Evolutionary conservation across 2,113 vertebrate genomes (phyloP).

Genomic region (Psophia crepitans): DNA sequence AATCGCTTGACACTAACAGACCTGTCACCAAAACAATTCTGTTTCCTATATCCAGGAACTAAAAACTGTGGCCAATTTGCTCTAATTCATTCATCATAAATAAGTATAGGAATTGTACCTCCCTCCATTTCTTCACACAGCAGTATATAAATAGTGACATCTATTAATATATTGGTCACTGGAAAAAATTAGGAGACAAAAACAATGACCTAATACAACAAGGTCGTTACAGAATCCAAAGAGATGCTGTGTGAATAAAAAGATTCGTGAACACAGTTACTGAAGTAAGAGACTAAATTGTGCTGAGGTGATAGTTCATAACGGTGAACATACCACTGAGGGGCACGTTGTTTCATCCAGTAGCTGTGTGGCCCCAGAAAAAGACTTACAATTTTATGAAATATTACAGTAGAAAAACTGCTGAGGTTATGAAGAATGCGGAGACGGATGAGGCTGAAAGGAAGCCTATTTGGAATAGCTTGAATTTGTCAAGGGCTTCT

Average conservation of each 20-base stretch:
- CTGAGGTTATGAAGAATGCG: neutral
- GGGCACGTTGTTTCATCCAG: neutral
- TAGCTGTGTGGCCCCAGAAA: neutral
- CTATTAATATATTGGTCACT: neutral
- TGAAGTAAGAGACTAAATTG: neutral
- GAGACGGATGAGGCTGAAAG: neutral
- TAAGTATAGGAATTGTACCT: neutral
- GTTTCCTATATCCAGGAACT: neutral
- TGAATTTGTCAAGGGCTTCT: neutral
- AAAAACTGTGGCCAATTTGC: neutral
- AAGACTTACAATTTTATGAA: neutral
- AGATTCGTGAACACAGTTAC: rapidly evolving
- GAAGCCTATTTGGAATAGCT: neutral
- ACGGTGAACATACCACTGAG: rapidly evolving
- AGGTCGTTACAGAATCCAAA: neutral
- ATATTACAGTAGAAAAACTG: neutral
- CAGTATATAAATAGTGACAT: neutral
- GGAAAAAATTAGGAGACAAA: neutral
- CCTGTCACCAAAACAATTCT: neutral
- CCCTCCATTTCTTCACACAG: neutral
- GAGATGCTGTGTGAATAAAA: neutral
- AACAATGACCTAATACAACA: neutral
- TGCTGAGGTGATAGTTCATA: neutral
- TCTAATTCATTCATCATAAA: neutral
- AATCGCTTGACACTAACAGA: neutral